Evolutionary conservation across 1,140 invertebrate species (phyloP), one percentile per base, ranked within the genome.

Genomic region (Bombus waltoni): DNA sequence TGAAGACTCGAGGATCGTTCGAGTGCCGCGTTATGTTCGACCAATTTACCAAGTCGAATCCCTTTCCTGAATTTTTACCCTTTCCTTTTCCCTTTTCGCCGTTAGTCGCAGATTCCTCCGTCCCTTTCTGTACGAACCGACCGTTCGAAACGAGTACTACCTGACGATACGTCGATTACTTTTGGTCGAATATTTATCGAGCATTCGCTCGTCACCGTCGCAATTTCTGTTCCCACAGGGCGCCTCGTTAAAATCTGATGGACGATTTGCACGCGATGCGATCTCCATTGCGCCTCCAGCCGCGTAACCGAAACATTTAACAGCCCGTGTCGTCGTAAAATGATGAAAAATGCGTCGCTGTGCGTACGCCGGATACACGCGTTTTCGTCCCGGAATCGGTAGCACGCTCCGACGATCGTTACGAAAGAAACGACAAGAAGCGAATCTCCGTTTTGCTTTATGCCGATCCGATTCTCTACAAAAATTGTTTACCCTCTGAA

Each of bases 161-260:
- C 47, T 53, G 47, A 22, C 47, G 59, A 62, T 62, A 62, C 28
- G 10, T 22, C 32, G 47, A 53, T 57, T 38, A 40, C 10, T 68
- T 68, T 70, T 68, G 13, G 11, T n/a, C 38, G 11, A 59, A 59
- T 42, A 57, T 71, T 74, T 65, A 76, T 53, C 28, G 44, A 40
- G 42, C 9, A 3, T 25, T 10, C n/a, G 42, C 71, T 82, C 71
- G 40, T 82, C 81, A 40, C 42, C 62, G 44, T 42, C 1, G 71
- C 59, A 66, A 82, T 82, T 75, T 75, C 81, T 32, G 59, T 62
- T 9, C 11, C 42, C 72, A 42, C 57, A n/a, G 40, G n/a, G 42
- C 0, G 59, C 42, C 71, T 82, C 72, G 81, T 82, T 82, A 82
- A 82, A 82, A 74, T 82, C 72, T 38, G 81, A 82, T 82, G 32